Conservation (phyloP, 2,888 invertebrate genomes). For the Drosophila sordidapex region DNA sequence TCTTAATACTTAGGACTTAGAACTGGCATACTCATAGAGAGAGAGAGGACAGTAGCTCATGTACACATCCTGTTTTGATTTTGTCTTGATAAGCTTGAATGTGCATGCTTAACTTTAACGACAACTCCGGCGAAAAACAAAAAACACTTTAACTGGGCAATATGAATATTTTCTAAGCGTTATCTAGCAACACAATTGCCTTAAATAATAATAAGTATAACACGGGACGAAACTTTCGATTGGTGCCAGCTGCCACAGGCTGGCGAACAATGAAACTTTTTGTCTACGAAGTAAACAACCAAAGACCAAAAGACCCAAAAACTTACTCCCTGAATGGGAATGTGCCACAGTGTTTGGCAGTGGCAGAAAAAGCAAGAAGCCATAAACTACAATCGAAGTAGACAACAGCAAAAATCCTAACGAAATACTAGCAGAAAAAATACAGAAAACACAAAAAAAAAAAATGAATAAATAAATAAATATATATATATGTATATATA, state of each 20-base stretch:
- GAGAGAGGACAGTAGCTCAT: conserved; percentile 1
- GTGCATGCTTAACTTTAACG: conserved; percentile 31
- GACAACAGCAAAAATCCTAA: conserved; percentile 30
- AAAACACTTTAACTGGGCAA: conserved; percentile 33
- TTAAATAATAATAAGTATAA: conserved; percentile 51
- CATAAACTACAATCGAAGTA: conserved; percentile 72
- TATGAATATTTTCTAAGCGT: conserved; percentile 41
- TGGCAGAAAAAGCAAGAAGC: conserved; percentile 28
- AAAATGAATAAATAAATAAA: conserved; percentile 58
- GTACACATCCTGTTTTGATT: conserved; percentile 1
- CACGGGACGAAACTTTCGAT: conserved; percentile 50
- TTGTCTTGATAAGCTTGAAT: background rate
- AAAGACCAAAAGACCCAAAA: conserved; percentile 34
- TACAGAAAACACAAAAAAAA: background rate
- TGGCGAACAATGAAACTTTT: conserved; percentile 69
- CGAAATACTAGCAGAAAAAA: conserved; percentile 14
- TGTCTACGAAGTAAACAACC: conserved; percentile 65
- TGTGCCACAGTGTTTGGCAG: background rate
- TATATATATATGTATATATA: background rate
- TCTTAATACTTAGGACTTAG: background rate
- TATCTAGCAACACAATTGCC: conserved; percentile 30
- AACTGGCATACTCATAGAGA: background rate
- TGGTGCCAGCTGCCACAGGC: conserved; percentile 70
- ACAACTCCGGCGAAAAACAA: conserved; percentile 27
- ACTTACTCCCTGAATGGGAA: conserved; percentile 24